Base-by-base conservation (phyloP, 1,140 invertebrate species). In the Grapholita molesta region DNA sequence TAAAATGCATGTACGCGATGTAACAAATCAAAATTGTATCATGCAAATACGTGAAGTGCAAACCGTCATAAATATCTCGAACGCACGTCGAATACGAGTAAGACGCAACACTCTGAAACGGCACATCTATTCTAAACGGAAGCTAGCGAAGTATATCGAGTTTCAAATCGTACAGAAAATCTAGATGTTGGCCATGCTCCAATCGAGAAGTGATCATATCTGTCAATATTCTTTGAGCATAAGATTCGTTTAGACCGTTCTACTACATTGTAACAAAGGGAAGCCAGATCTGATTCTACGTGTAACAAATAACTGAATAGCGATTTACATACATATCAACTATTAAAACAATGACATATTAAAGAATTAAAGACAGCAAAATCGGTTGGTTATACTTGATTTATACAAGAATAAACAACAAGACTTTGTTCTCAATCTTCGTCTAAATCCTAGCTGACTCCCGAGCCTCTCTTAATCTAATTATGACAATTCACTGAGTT, bases 151-250 rank as follows among this genome's bases (percentile, higher is more conserved):
- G 84, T 88, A 88, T 91, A 88, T 91, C 79, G 76, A 83, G 82
- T 88, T 88, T 87, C 86, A 90, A 88, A 89, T 90, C 79, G 84
- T 80, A 86, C 79, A 80, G 84, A 89, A 89, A 89, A 89, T 85
- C 82, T 89, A 87, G 84, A 87, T 76, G 80, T 89, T 91, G 89
- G 89, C 87, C 66, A 73, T 66, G 76, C 70, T 90, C 87, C 86
- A 91, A 90, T 90, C 74, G 83, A 89, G 81, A 89, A 88, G 85
- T 87, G 86, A 89, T 89, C 86, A 90, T 91, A 90, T 87, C 82
- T 89, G 86, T 90, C 88, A 91, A 91, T 89, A 91, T 89, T 85
- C 82, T 82, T 86, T 76, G 82, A 83, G 77, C 77, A 84, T 78
- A 82, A 79, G 76, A 86, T 86, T 81, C 81, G 77, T 87, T 87